Evolutionary conservation across 2,113 vertebrate genomes (phyloP).

Genomic region (Chionomys nivalis): DNA sequence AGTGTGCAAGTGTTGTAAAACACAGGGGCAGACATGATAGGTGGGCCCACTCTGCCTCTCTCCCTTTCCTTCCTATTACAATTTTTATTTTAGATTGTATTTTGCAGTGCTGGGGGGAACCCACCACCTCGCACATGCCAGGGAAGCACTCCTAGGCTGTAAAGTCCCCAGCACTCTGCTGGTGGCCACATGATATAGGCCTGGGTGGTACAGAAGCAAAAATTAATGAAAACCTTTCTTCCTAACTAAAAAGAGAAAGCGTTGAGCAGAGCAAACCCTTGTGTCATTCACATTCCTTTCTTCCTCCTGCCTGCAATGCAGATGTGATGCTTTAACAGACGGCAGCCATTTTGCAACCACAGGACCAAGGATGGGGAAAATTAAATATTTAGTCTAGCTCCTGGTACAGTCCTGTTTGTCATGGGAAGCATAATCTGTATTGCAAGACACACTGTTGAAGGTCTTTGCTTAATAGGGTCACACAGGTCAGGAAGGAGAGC

Average conservation of each 20-base stretch:
- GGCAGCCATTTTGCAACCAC: neutral
- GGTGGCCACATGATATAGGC: neutral
- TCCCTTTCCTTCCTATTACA: neutral
- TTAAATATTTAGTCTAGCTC: neutral
- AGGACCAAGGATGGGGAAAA: neutral
- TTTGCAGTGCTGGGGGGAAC: neutral
- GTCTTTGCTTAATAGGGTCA: rapidly evolving
- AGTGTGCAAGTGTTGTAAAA: neutral
- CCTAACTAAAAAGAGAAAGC: neutral
- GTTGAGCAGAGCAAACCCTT: neutral
- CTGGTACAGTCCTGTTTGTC: neutral
- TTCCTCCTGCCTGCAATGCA: neutral
- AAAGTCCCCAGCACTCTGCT: neutral
- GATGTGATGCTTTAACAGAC: neutral
- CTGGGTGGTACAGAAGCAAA: neutral
- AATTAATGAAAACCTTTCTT: neutral
- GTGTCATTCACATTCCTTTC: neutral
- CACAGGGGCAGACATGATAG: neutral
- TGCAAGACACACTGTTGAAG: neutral
- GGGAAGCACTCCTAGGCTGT: neutral
- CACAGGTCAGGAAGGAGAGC: neutral
- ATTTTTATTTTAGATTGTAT: neutral
- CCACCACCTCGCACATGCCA: neutral
- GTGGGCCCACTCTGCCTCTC: neutral
- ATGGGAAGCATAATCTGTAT: neutral